phyloP scores from a whole-genome alignment of 37 sponge, comb jelly and placozoan species.

The Mnemiopsis leidyi region DNA sequence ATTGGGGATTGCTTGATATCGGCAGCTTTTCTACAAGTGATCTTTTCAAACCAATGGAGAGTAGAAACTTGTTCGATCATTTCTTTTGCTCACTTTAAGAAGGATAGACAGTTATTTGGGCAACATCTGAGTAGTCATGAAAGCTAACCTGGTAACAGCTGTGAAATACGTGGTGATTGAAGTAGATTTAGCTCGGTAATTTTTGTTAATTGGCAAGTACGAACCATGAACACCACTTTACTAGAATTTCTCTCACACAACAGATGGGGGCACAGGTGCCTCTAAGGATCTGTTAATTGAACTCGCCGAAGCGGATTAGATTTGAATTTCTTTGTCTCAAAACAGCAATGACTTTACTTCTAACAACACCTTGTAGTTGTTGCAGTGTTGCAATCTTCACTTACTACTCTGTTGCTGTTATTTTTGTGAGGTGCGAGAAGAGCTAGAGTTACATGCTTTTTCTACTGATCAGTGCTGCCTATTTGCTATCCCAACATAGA shows the following conservation, averaged over 20 bases:
- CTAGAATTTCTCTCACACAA: background rate
- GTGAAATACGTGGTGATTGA: background rate
- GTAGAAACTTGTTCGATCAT: too few species aligned
- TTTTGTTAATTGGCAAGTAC: background rate
- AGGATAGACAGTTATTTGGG: too few species aligned
- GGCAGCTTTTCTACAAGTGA: too few species aligned
- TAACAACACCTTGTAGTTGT: background rate
- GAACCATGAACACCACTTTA: background rate
- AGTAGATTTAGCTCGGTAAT: background rate
- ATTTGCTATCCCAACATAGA: background rate
- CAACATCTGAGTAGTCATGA: too few species aligned
- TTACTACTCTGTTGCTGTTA: background rate
- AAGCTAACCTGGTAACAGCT: background rate
- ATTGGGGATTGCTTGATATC: too few species aligned
- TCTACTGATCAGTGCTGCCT: background rate
- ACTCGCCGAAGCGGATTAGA: background rate
- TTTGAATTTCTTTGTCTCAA: background rate
- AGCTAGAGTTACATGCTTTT: too few species aligned
- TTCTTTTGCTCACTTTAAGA: too few species aligned
- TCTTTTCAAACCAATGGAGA: too few species aligned
- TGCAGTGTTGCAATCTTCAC: background rate
- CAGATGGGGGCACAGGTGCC: background rate
- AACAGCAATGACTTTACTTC: background rate
- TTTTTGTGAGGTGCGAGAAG: too few species aligned
- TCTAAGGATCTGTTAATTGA: background rate